Evolutionary conservation across 2,888 invertebrate species (phyloP).

Genomic region (Drosophila setosimentum): DNA sequence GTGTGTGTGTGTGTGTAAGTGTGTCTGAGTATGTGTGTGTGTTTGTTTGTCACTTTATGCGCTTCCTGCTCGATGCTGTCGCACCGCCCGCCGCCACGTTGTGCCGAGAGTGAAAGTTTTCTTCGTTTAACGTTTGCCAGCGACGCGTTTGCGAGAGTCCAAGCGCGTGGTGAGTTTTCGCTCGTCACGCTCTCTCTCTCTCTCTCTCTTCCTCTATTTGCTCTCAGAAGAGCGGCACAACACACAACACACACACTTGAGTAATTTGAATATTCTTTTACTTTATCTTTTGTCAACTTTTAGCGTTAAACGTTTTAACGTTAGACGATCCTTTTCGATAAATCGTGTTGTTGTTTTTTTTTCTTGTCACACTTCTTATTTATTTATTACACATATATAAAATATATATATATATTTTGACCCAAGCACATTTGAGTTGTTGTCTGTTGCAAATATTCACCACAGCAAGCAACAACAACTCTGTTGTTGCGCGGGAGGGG

Average conservation of each 20-base stretch:
- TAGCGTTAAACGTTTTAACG: slow-evolving; percentile 11
- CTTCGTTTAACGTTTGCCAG: slow-evolving; percentile 35
- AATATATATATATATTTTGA: slow-evolving; percentile 1
- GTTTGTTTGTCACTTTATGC: slow-evolving; percentile 75
- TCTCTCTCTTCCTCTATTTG: slow-evolving; percentile 6
- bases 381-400: not conserved
- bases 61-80: slow-evolving; percentile 72
- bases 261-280: slow-evolving; percentile 31
- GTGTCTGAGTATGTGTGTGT: slow-evolving; percentile 31
- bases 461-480: slow-evolving; percentile 40
- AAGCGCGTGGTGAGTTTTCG: slow-evolving; percentile 59
- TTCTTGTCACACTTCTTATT: slow-evolving; percentile 23
- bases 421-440: slow-evolving; percentile 31
- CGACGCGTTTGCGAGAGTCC: slow-evolving; percentile 30
- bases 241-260: slow-evolving; percentile 17
- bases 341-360: slow-evolving; percentile 11
- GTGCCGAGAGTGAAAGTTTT: slow-evolving; percentile 77
- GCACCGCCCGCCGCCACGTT: slow-evolving; percentile 73
- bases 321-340: slow-evolving; percentile 10
- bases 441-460: slow-evolving; percentile 47
- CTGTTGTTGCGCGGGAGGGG: slow-evolving; percentile 46
- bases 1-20: slow-evolving; percentile 9
- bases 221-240: slow-evolving; percentile 22
- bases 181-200: slow-evolving; percentile 28
- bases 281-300: slow-evolving; percentile 6